Base-by-base conservation (phyloP, 1,140 invertebrate species). In the Zaprionus tsacasi region DNA sequence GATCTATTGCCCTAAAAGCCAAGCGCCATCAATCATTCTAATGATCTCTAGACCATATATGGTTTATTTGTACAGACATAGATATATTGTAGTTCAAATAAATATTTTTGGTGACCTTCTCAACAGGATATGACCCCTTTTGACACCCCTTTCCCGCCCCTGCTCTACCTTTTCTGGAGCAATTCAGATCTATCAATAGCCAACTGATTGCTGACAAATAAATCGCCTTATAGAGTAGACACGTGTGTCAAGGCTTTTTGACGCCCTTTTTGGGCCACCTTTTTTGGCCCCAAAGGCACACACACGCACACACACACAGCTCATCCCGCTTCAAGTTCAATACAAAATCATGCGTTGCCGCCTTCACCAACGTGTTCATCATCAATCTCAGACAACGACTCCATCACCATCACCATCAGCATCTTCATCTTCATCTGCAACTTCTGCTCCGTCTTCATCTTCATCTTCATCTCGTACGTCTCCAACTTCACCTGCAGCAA, bases 401-500 rank as follows among this genome's bases (percentile, higher is more conserved):
- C 3, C 27, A 5, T 5, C 27, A 6, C 27, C 27, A 30, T 21
- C 27, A 2, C 3, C 27, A 5, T 5, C 27, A 6, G 1, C 27
- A 30, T 21, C 33, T 13, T 3, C 30, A 50, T 17, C 60, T 35
- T 43, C 25, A 57, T 10, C 33, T 17, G 11, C 48, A 54, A 10
- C 40, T 30, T 27, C 11, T 0, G 21, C 21, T 21, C 6, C 27
- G 36, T 21, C 33, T 30, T 33, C 70, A 48, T 13, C 33, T 57
- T 55, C 56, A 60, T 48, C 30, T 72, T 10, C 21, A 38, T 12
- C 27, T 45, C 21, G 21, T 21, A 15, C 56, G 35, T 11, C 40
- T 38, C 5, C 36, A 66, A 33, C 63, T 57, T 66, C 68, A 76
- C 61, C 69, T 66, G 73, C 73, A 66, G 69, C 73, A 65, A 60